Evolutionary conservation across 2,888 invertebrate genomes (phyloP).

Genomic region (Anthoptus insignis): DNA sequence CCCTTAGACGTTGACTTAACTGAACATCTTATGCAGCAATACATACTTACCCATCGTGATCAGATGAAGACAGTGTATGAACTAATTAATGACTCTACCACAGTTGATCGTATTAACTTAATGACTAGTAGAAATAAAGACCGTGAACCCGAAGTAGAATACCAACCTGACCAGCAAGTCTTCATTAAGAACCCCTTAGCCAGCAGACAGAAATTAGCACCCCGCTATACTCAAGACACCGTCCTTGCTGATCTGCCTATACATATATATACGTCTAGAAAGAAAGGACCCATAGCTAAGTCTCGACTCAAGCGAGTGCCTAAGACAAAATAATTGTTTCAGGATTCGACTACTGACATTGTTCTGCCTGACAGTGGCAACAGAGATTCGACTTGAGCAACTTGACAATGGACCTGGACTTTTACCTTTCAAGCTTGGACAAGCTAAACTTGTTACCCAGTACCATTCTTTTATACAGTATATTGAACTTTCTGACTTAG

Average conservation of each 20-base stretch:
- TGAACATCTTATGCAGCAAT: slow-evolving; percentile 37
- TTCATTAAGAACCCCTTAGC: slow-evolving; percentile 39
- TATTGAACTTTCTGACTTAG: slow-evolving; percentile 31
- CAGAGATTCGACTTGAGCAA: slow-evolving; percentile 39
- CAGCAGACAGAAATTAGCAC: slow-evolving; percentile 34
- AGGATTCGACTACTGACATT: background rate
- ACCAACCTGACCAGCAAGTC: slow-evolving; percentile 29
- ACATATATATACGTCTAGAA: slow-evolving; percentile 40
- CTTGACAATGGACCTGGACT: slow-evolving; percentile 38
- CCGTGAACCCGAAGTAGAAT: slow-evolving; percentile 12
- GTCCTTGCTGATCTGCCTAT: slow-evolving; percentile 35
- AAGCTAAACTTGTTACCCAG: slow-evolving; percentile 21
- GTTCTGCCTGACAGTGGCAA: background rate
- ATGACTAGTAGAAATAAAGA: slow-evolving; percentile 32
- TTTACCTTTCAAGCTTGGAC: slow-evolving; percentile 39
- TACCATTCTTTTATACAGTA: slow-evolving; percentile 38
- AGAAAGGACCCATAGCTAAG: slow-evolving; percentile 37
- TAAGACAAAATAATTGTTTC: slow-evolving; percentile 14
- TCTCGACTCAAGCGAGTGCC: slow-evolving; percentile 31
- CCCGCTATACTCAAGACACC: slow-evolving; percentile 36
- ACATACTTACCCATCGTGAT: slow-evolving; percentile 41
- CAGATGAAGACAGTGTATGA: slow-evolving; percentile 46
- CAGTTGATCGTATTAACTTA: slow-evolving; percentile 37
- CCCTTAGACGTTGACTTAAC: slow-evolving; percentile 21
- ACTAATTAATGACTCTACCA: slow-evolving; percentile 41